These are phyloP conservation scores for Pelagia noctiluca DNA, from an alignment of 30 jellyfish, hydroid and myxozoan genomes.

Conservation along the genomic window DNA sequence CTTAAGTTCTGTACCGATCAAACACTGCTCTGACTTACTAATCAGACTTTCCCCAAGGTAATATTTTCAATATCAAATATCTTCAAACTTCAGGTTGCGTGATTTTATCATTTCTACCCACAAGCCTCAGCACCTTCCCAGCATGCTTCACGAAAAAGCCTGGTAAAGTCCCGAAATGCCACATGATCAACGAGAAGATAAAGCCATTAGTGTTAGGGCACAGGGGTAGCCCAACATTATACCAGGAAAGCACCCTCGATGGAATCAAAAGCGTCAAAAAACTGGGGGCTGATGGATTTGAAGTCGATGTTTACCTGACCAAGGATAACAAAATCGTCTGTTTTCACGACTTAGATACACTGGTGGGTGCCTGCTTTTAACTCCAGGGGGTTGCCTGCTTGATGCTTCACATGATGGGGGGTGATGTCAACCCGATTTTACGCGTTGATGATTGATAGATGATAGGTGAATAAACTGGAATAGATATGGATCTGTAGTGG, in stretches of 20 bases:
- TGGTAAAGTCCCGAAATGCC: slow-evolving; percentile 52
- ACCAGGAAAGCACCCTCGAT: slow-evolving; percentile 77
- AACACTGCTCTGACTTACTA: background rate
- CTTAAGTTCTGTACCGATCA: background rate
- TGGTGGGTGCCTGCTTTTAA: slow-evolving; percentile 38
- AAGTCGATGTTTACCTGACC: slow-evolving; percentile 73
- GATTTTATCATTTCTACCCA: no score
- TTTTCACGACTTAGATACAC: slow-evolving; percentile 75
- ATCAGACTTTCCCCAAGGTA: background rate
- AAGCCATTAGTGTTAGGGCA: slow-evolving; percentile 87
- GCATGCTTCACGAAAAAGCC: background rate
- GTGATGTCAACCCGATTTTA: no score
- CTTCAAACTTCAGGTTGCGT: no score
- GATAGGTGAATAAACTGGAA: background rate
- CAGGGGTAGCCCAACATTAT: slow-evolving; percentile 73
- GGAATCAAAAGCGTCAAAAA: slow-evolving; percentile 49
- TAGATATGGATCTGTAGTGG: background rate
- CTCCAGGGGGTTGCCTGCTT: background rate
- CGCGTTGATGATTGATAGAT: background rate
- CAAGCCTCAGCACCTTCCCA: no score
- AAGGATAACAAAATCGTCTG: slow-evolving; percentile 76
- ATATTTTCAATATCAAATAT: no score
- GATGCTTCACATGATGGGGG: background rate
- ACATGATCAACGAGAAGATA: slow-evolving; percentile 58
- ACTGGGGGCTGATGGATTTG: slow-evolving; percentile 86